A percentile compares a stretch with the other conserved stretches of the same genome.
phyloP scores from a whole-genome alignment of 2,888 invertebrate genomes.

The Pyrocoelia pectoralis region DNA sequence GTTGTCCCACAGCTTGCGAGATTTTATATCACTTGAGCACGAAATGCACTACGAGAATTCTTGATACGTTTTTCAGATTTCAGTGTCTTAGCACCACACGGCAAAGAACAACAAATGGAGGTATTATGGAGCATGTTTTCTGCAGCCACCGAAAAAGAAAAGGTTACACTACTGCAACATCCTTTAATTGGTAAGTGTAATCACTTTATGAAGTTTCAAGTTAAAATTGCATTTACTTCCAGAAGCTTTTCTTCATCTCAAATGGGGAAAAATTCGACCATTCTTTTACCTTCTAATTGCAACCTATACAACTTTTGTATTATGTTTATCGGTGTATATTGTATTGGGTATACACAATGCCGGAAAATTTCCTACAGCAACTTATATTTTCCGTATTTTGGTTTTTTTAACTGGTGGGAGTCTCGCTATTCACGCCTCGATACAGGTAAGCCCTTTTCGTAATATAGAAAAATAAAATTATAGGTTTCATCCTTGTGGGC shows the following conservation, averaged over 20 bases:
- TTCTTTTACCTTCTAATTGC: constrained; percentile 60
- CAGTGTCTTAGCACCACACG: constrained; percentile 54
- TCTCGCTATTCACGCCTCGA: constrained; percentile 50
- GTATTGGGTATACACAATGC: constrained; percentile 44
- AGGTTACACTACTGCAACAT: constrained; percentile 59
- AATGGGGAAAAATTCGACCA: constrained; percentile 62
- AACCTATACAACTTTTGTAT: constrained; percentile 57
- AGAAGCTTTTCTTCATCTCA: constrained; percentile 61
- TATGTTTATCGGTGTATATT: constrained; percentile 57
- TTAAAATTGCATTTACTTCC: background rate
- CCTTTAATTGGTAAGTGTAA: constrained; percentile 56
- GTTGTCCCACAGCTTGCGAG: no score
- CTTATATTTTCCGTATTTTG: constrained; percentile 46
- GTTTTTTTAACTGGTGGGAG: constrained; percentile 48
- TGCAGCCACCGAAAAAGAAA: constrained; percentile 55
- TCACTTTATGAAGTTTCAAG: no score
- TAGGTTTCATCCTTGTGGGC: no score
- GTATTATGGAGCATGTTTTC: constrained; percentile 58
- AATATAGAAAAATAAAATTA: no score
- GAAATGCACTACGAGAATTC: no score
- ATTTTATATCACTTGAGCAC: no score
- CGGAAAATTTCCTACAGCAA: constrained; percentile 36
- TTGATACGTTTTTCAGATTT: constrained; percentile 51
- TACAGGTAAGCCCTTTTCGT: constrained; percentile 47
- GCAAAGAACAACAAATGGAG: constrained; percentile 57